A percentile compares a stretch with the other conserved stretches of the same genome.
Evolutionary conservation across 2,113 vertebrate species (phyloP).

Genomic region (Rhinichthys klamathensis): DNA sequence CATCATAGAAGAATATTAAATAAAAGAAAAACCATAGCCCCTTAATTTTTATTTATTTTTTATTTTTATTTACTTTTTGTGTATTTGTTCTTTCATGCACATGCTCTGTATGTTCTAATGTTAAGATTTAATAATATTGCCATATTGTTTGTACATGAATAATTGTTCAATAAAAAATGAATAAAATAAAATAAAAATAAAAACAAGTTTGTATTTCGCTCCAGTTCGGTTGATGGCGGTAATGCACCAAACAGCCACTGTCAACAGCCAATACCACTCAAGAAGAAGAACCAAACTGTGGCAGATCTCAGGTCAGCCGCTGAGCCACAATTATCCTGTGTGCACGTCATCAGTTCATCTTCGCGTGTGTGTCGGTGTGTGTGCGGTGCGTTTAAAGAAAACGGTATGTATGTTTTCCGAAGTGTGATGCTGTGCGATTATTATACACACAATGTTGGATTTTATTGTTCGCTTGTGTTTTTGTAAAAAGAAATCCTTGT

Average conservation of each 20-base stretch:
- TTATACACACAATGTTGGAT: too few species aligned
- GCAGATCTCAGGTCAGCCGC: slow-evolving; percentile 45
- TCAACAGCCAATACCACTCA: neutral
- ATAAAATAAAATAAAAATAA: too few species aligned
- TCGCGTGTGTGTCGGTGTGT: neutral
- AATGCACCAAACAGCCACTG: slow-evolving; percentile 30
- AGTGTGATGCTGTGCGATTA: neutral
- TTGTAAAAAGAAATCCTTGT: neutral
- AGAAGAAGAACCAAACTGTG: neutral
- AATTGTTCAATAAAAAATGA: too few species aligned
- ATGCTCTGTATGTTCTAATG: too few species aligned
- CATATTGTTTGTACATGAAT: too few species aligned
- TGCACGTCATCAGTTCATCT: slow-evolving; percentile 75
- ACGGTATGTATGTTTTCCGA: slow-evolving; percentile 6
- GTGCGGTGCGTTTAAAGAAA: neutral
- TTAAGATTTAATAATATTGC: too few species aligned
- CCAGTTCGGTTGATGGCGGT: neutral
- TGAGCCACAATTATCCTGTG: slow-evolving; percentile 32
- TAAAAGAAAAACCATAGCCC: too few species aligned
- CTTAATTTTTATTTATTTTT: too few species aligned
- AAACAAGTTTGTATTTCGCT: neutral
- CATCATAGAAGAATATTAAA: too few species aligned
- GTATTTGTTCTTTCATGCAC: too few species aligned
- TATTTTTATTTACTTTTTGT: too few species aligned
- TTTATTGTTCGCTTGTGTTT: neutral